Evolutionary conservation across 2,113 vertebrate genomes (phyloP), one percentile per base, ranked within the genome.

Genomic region (Larimichthys crocea): DNA sequence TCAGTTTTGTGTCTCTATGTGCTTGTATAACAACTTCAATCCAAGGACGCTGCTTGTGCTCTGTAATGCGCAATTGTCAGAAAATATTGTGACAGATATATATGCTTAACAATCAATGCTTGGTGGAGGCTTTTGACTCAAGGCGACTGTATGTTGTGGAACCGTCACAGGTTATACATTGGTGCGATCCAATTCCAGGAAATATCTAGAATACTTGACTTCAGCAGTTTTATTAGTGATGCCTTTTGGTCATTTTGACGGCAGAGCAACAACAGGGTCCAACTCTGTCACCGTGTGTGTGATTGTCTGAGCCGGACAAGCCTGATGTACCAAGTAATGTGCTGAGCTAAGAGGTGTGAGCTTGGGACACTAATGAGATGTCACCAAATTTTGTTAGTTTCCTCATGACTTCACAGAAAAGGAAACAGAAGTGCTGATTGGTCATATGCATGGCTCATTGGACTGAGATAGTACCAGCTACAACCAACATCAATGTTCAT

Each of bases 341-440:
- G 88, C 86, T 91, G 81, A 83, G 74, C 76, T 68, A 82, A 71
- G 79, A 77, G 42, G 87, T 86, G 74, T 72, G 67, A 87, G 74
- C 66, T 60, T 49, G 8, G 76, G 40, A 84, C 71, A 65, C 80
- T 89, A 83, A 90, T 89, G 75, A 74, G 78, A 83, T 77, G 79
- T 89, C 65, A 74, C 78, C 50, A 64, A 76, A 82, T 77, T 86
- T 1, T 80, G 40, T 70, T 89, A 20, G 40, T 79, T 85, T 85
- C 22, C 60, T 76, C 79, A 69, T 59, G 48, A 80, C 68, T 81
- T 70, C 42, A 74, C 70, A 74, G 61, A 73, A 82, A 77, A 53
- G 22, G 67, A 74, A 62, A 59, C 48, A 69, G 63, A 85, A 82
- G 53, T 75, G 82, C 84, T 85, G 86, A 92, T 78, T 61, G 74